phyloP scores from a whole-genome alignment of 2,113 vertebrate species.

The Lates calcarifer region DNA sequence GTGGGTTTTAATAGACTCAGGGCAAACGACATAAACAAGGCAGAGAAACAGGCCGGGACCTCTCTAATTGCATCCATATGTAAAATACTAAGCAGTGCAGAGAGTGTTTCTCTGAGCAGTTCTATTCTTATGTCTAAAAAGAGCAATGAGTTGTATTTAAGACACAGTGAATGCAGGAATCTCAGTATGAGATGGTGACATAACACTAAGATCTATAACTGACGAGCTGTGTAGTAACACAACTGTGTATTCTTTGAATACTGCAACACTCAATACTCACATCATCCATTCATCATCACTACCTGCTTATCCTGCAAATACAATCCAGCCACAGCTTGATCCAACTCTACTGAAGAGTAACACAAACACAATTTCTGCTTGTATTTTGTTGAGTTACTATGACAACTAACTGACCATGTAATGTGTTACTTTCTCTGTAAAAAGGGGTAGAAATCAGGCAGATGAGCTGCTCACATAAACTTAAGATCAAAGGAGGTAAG shows the following conservation, averaged over 20 bases:
- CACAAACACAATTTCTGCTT: background rate
- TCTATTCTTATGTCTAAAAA: background rate
- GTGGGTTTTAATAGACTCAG: constrained; percentile 32
- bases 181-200: background rate
- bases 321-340: background rate
- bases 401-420: constrained; percentile 49
- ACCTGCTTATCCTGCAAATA: constrained; percentile 12
- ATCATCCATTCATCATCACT: constrained; percentile 14
- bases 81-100: constrained; percentile 10
- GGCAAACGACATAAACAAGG: constrained; percentile 45
- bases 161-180: background rate
- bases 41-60: constrained; percentile 36
- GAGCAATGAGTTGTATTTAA: background rate
- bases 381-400: constrained; percentile 45
- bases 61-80: constrained; percentile 62
- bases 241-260: background rate
- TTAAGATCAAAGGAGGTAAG: constrained; percentile 41
- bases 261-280: background rate
- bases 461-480: constrained; percentile 26
- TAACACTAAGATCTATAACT: background rate
- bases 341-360: background rate
- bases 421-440: background rate
- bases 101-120: background rate
- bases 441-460: constrained; percentile 24
- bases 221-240: background rate